phyloP scores from a whole-genome alignment of 2,113 vertebrate genomes.

The Cricetomys ansorgei region DNA sequence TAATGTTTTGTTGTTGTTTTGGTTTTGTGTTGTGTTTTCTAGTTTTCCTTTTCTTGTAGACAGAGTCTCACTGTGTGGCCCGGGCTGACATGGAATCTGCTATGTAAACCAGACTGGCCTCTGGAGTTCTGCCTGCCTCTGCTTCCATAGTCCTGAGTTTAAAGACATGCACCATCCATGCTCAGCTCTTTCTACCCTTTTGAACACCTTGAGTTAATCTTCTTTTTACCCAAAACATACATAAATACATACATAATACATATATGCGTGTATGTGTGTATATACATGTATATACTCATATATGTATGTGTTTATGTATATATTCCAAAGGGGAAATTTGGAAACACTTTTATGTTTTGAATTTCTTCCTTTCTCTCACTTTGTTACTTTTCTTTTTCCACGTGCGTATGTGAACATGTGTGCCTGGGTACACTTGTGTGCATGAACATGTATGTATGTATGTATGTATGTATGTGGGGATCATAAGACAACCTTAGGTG shows the following conservation, averaged over 20 bases:
- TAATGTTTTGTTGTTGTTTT: background rate
- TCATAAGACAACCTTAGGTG: background rate
- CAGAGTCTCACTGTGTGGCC: background rate
- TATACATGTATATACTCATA: no score
- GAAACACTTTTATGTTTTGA: background rate
- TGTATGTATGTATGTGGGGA: background rate
- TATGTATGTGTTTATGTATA: no score
- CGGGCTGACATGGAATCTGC: background rate
- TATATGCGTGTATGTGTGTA: no score
- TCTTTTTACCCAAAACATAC: conserved; percentile 38
- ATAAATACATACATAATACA: no score
- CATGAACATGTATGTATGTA: background rate
- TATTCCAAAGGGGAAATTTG: background rate
- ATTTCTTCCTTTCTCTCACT: background rate
- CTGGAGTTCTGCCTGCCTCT: no score
- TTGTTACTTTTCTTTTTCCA: background rate
- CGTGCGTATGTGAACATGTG: background rate
- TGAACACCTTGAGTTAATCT: background rate
- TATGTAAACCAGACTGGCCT: no score
- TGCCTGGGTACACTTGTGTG: background rate
- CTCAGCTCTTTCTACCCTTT: background rate
- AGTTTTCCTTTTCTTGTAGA: background rate
- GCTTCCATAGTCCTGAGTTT: no score
- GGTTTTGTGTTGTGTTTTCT: background rate
- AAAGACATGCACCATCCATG: background rate